Percentiles rank a stretch among this genome's conserved stretches.
Conservation (phyloP, 2,797 vertebrate genomes). For the Pampus argenteus region DNA sequence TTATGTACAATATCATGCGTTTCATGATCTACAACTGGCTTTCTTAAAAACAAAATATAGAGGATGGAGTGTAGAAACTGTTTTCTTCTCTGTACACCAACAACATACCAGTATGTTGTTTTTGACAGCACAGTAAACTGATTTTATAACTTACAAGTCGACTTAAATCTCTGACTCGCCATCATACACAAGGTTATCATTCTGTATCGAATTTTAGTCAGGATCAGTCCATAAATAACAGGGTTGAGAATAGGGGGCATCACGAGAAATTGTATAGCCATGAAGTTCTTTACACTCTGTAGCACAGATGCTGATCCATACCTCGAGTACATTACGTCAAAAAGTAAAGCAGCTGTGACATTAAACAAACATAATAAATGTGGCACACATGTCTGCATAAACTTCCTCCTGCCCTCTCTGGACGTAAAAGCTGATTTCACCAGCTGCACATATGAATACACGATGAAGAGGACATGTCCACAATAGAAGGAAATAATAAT, state of each 20-base stretch:
- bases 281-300: conserved; percentile 57
- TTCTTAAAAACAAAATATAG: neutral
- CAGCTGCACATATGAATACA: conserved; percentile 59
- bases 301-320: conserved; percentile 49
- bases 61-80: neutral
- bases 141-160: neutral
- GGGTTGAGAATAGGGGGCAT: conserved; percentile 67
- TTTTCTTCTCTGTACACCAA: neutral
- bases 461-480: conserved; percentile 49
- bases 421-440: conserved; percentile 43
- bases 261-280: conserved; percentile 60
- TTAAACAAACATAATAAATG: conserved; percentile 74
- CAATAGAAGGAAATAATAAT: conserved; percentile 39
- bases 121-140: neutral
- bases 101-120: neutral
- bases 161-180: conserved; percentile 2
- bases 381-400: conserved; percentile 74
- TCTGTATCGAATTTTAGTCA: conserved; percentile 47
- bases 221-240: conserved; percentile 66
- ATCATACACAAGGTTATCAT: conserved; percentile 6
- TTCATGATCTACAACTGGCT: neutral
- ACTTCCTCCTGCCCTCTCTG: conserved; percentile 64
- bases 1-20: neutral
- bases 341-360: conserved; percentile 60
- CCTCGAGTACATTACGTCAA: conserved; percentile 59